Percentiles rank a stretch among this genome's conserved stretches.
These are phyloP conservation scores for Brachionichthys hirsutus DNA, from an alignment of 2,113 vertebrate genomes.

Conservation along the genomic window DNA sequence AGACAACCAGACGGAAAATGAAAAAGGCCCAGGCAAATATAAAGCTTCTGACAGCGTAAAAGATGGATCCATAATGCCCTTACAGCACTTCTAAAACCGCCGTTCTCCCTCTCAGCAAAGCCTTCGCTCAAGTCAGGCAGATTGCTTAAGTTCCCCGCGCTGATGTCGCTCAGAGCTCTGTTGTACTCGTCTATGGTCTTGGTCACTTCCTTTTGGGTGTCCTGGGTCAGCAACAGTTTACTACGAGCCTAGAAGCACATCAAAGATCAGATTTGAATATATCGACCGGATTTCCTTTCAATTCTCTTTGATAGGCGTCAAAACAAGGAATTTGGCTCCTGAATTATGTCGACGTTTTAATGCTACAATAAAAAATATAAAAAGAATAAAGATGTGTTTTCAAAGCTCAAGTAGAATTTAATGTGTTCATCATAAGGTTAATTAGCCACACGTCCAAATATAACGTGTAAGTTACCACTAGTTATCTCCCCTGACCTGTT, in stretches of 20 bases:
- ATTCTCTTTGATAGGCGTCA: too few species aligned
- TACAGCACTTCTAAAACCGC: constrained; percentile 78
- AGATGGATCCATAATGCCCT: constrained; percentile 44
- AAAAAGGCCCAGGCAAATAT: not conserved
- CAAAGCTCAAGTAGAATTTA: too few species aligned
- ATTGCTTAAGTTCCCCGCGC: constrained; percentile 77
- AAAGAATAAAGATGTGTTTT: too few species aligned
- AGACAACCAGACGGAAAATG: not conserved
- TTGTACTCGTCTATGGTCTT: constrained; percentile 85
- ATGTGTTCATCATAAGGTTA: too few species aligned
- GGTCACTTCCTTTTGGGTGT: constrained; percentile 84
- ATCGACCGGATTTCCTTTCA: not conserved
- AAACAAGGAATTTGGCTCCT: too few species aligned
- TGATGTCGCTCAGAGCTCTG: constrained; percentile 78
- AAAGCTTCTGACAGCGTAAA: too few species aligned
- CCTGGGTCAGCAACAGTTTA: constrained; percentile 87
- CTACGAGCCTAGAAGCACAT: constrained; percentile 80
- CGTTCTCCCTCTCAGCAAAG: constrained; percentile 78
- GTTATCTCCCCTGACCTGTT: constrained; percentile 79
- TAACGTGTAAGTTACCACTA: too few species aligned
- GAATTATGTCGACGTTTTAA: too few species aligned
- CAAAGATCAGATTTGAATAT: not conserved
- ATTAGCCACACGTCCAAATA: too few species aligned
- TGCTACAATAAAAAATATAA: too few species aligned
- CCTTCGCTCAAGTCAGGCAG: constrained; percentile 78